These are phyloP conservation scores for Cerceris rybyensis DNA, from an alignment of 2,888 invertebrate species.

Conservation along the genomic window DNA sequence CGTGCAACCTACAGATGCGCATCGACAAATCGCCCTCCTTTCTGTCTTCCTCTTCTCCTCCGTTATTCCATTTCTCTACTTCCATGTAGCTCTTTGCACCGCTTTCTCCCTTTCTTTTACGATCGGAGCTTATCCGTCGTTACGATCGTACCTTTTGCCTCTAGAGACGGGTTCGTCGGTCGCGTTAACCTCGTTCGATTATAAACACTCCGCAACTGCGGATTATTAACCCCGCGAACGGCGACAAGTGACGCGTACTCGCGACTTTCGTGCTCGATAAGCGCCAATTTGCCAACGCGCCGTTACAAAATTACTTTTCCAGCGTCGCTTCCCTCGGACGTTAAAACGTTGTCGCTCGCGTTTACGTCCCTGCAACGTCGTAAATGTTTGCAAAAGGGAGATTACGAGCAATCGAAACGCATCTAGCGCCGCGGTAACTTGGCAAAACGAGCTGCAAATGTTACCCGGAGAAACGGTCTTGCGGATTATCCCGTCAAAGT, in stretches of 20 bases:
- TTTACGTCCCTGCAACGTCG: background rate
- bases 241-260: too few relatives aligned
- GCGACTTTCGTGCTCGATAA: too few relatives aligned
- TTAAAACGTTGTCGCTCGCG: background rate
- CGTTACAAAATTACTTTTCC: too few relatives aligned
- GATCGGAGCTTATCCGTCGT: slow-evolving; percentile 30
- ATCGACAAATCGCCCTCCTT: slow-evolving; percentile 26
- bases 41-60: slow-evolving; percentile 3
- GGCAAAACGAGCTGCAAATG: too few relatives aligned
- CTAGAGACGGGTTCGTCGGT: slow-evolving; percentile 2
- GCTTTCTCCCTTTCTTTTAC: slow-evolving; percentile 1
- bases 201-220: slow-evolving; percentile 24
- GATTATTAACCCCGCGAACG: slow-evolving; percentile 30
- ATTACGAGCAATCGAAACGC: too few relatives aligned
- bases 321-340: background rate
- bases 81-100: too few relatives aligned
- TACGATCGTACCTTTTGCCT: slow-evolving; percentile 28
- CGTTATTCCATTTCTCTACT: slow-evolving; percentile 5
- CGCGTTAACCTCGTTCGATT: slow-evolving; percentile 20
- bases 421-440: too few relatives aligned
- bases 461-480: too few relatives aligned
- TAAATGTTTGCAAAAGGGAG: too few relatives aligned
- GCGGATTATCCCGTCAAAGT: too few relatives aligned
- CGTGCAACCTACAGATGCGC: slow-evolving; percentile 11
- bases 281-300: too few relatives aligned